Evolutionary conservation across 2,113 vertebrate genomes (phyloP), one percentile per base, ranked within the genome.

Genomic region (Cebidichthys violaceus): DNA sequence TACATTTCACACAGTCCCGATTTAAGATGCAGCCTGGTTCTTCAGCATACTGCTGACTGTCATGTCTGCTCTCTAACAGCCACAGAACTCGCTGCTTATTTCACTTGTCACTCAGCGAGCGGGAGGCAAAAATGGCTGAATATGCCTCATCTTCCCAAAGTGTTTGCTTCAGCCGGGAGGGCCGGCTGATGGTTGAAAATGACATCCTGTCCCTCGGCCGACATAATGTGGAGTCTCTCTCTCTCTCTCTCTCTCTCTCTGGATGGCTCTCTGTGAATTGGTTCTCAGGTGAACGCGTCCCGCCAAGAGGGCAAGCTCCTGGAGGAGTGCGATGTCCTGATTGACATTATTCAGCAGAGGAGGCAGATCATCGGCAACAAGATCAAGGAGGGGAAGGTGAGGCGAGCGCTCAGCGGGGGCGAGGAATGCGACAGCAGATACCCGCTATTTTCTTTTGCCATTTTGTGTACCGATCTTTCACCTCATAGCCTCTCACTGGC

Each of bases 361-460:
- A 92, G 97, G 86, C 97, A 98, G 89, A 96, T 99, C 88, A 99
- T 99, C 76, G 97, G 97, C 90, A 97, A 93, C 57, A 99, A 99
- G 95, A 99, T 99, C 91, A 99, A 99, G 84, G 98, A 99, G 94
- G 98, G 98, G 50, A 99, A 99, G 96, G 98, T 94, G 74, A 90
- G 89, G 18, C 95, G 66, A 96, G 72, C 33, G 35, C 69, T 52
- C 13, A 33, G 31, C 9, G 68, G 24, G 45, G 18, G 35, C 0
- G 7, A 45, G 50, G 67, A 47, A 35, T 9, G 18, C 10, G 47
- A 29, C 1, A 15, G 31, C 9, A 20, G 47, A 62, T 9, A 47
- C 20, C 37, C 61, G 81, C 75, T 60, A 61, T 87, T 81, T 77
- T 5, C 9, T 22, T 43, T 52, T 41, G 43, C 37, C 18, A 24